Evolutionary conservation across 1,140 invertebrate species (phyloP).

Genomic region (Ceratosolen fusciceps): DNA sequence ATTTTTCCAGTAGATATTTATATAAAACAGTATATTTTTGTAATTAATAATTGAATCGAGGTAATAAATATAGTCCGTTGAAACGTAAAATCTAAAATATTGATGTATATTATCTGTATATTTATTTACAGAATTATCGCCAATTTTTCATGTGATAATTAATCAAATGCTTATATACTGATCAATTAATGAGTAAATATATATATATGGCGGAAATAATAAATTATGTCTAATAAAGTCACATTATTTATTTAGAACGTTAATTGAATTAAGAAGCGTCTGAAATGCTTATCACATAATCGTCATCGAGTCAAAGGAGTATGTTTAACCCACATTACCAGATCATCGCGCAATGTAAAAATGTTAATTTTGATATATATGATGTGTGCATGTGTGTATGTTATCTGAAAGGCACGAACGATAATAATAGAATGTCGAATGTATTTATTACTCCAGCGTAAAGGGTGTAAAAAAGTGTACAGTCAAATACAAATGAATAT

Average conservation of each 20-base stretch:
- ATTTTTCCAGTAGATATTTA: background rate
- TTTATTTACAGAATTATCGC: background rate
- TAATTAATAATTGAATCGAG: background rate
- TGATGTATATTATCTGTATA: background rate
- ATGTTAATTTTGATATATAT: slow-evolving; percentile 9
- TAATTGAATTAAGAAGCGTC: background rate
- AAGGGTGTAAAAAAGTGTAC: slow-evolving; percentile 32
- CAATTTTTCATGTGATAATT: background rate
- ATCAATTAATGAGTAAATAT: background rate
- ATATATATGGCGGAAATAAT: background rate
- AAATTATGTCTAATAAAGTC: background rate
- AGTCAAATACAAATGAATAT: slow-evolving; percentile 32
- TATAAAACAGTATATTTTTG: background rate
- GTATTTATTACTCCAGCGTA: slow-evolving; percentile 37
- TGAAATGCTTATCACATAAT: background rate
- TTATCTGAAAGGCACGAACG: slow-evolving; percentile 15
- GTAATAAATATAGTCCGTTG: background rate
- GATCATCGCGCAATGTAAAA: slow-evolving; percentile 30
- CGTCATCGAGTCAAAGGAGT: background rate
- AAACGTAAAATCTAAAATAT: background rate
- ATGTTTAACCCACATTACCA: background rate
- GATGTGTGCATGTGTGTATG: slow-evolving; percentile 1
- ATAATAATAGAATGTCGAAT: slow-evolving; percentile 17
- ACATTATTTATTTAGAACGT: background rate
- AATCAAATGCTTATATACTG: background rate